A percentile compares a stretch with the other conserved stretches of the same genome.
Conservation (phyloP, 2,113 vertebrate genomes). For the Elaphurus davidianus region DNA sequence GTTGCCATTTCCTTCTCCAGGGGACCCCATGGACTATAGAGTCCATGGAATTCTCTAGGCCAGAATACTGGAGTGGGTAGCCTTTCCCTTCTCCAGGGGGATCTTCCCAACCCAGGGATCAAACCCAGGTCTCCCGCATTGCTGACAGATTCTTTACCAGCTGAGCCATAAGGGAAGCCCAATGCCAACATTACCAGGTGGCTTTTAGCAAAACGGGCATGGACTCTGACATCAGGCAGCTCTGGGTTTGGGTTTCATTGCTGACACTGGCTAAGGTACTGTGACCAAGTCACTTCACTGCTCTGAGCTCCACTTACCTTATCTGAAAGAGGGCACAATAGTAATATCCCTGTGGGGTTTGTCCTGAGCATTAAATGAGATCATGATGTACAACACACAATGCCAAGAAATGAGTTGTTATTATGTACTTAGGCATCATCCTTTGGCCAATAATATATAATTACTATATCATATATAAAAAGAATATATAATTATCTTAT, state of each 20-base stretch:
- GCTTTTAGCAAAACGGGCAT: accelerated
- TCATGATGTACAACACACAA: background rate
- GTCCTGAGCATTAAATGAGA: background rate
- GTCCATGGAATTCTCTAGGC: too few relatives aligned
- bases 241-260: background rate
- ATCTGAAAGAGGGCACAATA: background rate
- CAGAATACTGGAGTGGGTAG: too few relatives aligned
- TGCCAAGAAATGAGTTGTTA: background rate
- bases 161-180: too few relatives aligned
- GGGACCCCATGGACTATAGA: too few relatives aligned
- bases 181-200: too few relatives aligned
- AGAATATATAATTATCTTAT: background rate
- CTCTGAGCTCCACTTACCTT: background rate
- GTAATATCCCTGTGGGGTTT: background rate
- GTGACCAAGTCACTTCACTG: background rate
- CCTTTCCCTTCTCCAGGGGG: too few relatives aligned
- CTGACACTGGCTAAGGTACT: background rate
- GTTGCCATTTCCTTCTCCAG: too few relatives aligned
- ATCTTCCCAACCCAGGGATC: too few relatives aligned
- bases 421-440: background rate
- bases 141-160: too few relatives aligned
- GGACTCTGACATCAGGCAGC: background rate
- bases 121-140: too few relatives aligned
- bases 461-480: background rate
- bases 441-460: background rate